A percentile compares a stretch with the other conserved stretches of the same genome.
Evolutionary conservation across 2,797 vertebrate genomes (phyloP).

Genomic region (Sebastes trivittatus): DNA sequence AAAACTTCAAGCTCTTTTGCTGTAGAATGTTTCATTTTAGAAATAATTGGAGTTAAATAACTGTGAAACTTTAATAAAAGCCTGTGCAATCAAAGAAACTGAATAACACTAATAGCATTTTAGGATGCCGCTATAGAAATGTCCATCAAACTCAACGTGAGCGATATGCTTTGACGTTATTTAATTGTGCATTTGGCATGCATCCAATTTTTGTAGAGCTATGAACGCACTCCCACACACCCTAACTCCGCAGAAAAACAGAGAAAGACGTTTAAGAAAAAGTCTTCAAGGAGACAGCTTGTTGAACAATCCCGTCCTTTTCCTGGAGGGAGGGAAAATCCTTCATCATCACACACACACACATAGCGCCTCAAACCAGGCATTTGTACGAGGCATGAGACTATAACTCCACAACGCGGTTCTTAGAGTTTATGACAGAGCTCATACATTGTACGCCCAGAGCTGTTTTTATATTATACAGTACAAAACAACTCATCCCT

Average conservation of each 20-base stretch:
- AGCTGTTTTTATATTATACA: slow-evolving; percentile 52
- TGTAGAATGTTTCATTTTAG: neutral
- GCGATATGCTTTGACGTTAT: neutral
- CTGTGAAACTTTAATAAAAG: neutral
- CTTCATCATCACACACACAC: neutral
- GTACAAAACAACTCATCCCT: slow-evolving; percentile 22
- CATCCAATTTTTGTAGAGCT: neutral
- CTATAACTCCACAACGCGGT: slow-evolving; percentile 28
- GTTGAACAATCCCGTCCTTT: slow-evolving; percentile 7
- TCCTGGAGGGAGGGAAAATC: slow-evolving; percentile 41
- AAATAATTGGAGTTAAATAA: slow-evolving; percentile 8
- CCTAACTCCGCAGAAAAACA: neutral
- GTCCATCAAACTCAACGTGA: neutral
- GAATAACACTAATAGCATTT: neutral
- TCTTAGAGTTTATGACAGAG: slow-evolving; percentile 48
- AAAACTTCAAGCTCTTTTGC: neutral
- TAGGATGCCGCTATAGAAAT: neutral
- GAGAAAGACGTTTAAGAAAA: slow-evolving; percentile 4
- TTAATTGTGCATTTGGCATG: neutral
- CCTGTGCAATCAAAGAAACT: neutral
- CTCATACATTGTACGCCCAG: slow-evolving; percentile 18
- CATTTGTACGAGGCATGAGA: slow-evolving; percentile 18
- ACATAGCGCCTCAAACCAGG: slow-evolving; percentile 27
- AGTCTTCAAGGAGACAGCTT: slow-evolving; percentile 15
- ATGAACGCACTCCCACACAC: neutral